Evolutionary conservation across 92 coral and sea anemone species (phyloP).

Genomic region (Epizoanthus illoricatus): DNA sequence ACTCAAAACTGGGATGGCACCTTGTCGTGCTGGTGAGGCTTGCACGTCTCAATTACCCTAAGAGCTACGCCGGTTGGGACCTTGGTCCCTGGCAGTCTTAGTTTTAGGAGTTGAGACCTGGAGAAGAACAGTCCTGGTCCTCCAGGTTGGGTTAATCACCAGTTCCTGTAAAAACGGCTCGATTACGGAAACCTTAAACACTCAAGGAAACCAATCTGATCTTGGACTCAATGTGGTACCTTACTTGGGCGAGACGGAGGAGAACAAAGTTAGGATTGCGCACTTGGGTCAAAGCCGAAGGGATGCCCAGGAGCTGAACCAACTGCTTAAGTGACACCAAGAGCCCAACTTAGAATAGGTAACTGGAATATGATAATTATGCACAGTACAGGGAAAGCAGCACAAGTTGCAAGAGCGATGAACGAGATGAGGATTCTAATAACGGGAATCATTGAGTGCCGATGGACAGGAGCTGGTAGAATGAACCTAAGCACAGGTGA

Average conservation of each 20-base stretch:
- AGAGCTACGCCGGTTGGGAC: too few relatives aligned
- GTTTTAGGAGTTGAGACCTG: too few relatives aligned
- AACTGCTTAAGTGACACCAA: not conserved
- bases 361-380: not conserved
- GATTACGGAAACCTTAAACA: not conserved
- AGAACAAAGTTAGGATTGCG: conserved; percentile 7
- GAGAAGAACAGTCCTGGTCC: too few relatives aligned
- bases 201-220: not conserved
- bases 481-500: not conserved
- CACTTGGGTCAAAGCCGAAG: conserved; percentile 32
- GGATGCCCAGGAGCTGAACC: conserved; percentile 25
- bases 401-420: not conserved
- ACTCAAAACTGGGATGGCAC: too few relatives aligned
- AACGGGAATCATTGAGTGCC: not conserved
- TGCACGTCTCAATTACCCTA: too few relatives aligned
- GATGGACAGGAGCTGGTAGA: not conserved
- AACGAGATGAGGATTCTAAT: not conserved
- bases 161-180: too few relatives aligned
- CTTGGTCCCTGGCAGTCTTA: too few relatives aligned
- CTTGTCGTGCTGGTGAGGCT: too few relatives aligned
- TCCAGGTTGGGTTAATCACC: too few relatives aligned
- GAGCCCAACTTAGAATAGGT: not conserved
- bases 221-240: conserved; percentile 8
- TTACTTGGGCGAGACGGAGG: not conserved
- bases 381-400: not conserved